Base-by-base conservation (phyloP, 2,797 vertebrate genomes). In the Crocidura indochinensis region DNA sequence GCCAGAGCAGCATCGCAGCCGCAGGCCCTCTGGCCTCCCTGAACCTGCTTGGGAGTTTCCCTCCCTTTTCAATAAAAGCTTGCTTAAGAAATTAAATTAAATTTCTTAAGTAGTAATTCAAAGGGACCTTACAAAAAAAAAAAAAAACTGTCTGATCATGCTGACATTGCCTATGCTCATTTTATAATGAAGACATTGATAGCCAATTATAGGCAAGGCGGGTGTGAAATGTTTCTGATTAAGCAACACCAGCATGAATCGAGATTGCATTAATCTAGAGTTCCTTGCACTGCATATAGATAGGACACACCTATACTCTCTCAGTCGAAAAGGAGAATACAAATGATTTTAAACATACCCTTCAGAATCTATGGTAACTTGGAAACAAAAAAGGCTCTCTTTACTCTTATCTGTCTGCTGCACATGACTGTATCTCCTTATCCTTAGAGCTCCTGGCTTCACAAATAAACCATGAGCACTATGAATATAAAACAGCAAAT, bases 401-500 rank as follows among this genome's bases (percentile, higher is more conserved):
- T 94, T 96, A 95, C 84, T 94, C 95, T 95, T 67, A 94, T 92
- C 94, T 96, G 92, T 83, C 95, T 96, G 96, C 93, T 96, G 96
- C 92, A 96, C 69, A 20, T 19, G 96, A 93, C 94, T 97, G 93
- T 97, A 95, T 97, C 38, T 38, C 38, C 38, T 97, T 97, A 98
- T 85, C 94, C 53, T 93, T 38, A 38, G 94, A 38, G 94, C 78
- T 94, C 94, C 96, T 38, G 72, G 95, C 81, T 96, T 96, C 91
- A 93, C 92, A 94, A 79, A 94, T 93, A 88, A 94, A 97, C 96
- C 94, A 97, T 76, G 95, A 97, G 96, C 96, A 97, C 92, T 94
- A 90, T 94, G 94, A 93, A 77, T 95, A 98, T 95, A 96, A 98
- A 98, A 97, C 95, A 96, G 94, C 96, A 97, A 98, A 96, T 88